Evolutionary conservation across 1,140 invertebrate species (phyloP), one percentile per base, ranked within the genome.

Genomic region (Zaprionus gabonicus): DNA sequence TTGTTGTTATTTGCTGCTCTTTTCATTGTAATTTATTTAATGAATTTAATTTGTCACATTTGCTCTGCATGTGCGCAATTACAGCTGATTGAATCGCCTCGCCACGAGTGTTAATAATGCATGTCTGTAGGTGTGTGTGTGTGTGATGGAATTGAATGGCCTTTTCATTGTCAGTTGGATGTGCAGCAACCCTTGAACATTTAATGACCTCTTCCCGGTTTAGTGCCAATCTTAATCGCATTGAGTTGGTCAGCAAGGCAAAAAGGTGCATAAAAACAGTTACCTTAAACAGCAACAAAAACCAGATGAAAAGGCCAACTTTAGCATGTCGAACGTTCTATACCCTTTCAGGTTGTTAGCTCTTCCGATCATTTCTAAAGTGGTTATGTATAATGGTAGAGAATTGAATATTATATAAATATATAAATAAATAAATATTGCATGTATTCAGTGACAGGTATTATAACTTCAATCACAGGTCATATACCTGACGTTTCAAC

Each of bases 151-250:
- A 65, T 55, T 71, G 73, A 76, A 71, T 71, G 68, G 73, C 60
- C 44, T 76, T 76, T 76, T 71, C 73, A 76, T 76, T 76, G 73
- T 76, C 73, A 58, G 73, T 76, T 76, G 20, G 56, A 28, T 76
- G 73, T 64, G 60, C 73, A 76, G 68, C 73, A 65, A 59, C 55
- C 68, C 73, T 65, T 76, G 73, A 76, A 71, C 25, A 59, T 59
- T 76, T 60, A 60, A 76, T 76, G 55, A 17, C 10, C 53, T 10
- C 41, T 70, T 64, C 55, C 60, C 51, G 55, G 17, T 60, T 71
- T 46, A 65, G 25, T 27, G 44, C 20, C 72, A 70, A 38, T 57
- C 41, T 46, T 49, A 60, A 68, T 55, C n/a, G 28, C 20, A 53
- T 55, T 59, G 46, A 17, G 28, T 49, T 28, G 27, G 27, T 56